Evolutionary conservation across 2,797 vertebrate genomes (phyloP), one percentile per base, ranked within the genome.

Genomic region (Acrocephalus scirpaceus): DNA sequence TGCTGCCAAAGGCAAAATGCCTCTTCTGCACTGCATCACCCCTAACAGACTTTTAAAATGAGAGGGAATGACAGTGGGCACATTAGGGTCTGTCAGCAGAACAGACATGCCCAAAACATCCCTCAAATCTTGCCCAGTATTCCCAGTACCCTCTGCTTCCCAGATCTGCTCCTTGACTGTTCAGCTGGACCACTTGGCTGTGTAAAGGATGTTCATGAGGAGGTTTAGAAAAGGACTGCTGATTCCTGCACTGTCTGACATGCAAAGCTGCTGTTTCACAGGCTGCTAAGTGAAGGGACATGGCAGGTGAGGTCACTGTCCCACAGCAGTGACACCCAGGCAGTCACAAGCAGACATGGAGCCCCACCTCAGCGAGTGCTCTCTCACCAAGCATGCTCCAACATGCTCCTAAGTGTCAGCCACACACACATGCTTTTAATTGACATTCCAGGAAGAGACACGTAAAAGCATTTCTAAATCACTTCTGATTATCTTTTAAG

Each of bases 391-490:
- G 60, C 38, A 4, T n/a, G 74, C 77, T 73, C 67, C 69, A 74
- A 80, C 72, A 65, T 91, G 91, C 80, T 69, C 30, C 47, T 23
- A 30, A 0, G 11, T 13, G 54, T 64, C 74, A 95, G 94, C 84
- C 78, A 92, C 78, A 72, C 44, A 76, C 48, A 58, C 81, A 56
- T 73, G 90, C 93, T 93, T 94, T 78, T 86, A 54, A 71, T 32
- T 44, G 79, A 79, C 45, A 74, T 66, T 32, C 32, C 67, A 64
- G 51, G 73, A 86, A 81, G 44, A 91, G 48, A 70, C 16, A 15
- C 0, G 4, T 34, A 36, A 77, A 93, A 86, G 94, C 88, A 93
- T 91, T 96, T 97, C 96, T 94, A 93, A 93, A 91, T 58, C 58
- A 83, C 67, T 70, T 73, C 56, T 38, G 20, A 47, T 53, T 29